Base-by-base conservation (phyloP, 2,113 vertebrate genomes). In the Trochalopteron elliotii region DNA sequence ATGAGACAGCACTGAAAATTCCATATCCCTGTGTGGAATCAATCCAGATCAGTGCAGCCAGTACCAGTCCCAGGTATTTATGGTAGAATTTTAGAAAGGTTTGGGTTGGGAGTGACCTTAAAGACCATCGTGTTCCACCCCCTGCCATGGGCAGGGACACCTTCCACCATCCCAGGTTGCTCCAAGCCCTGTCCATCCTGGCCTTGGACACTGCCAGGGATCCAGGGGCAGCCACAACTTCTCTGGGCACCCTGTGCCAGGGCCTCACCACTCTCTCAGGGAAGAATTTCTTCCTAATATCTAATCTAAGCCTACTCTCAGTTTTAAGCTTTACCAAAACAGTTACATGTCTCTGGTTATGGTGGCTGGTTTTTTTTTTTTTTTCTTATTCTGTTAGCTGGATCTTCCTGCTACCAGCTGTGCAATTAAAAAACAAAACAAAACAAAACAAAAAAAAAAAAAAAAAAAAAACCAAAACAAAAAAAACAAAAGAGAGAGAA, bases 101-200 rank as follows among this genome's bases (percentile, higher is more conserved):
- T 60, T n/a, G 16, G 21, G 16, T 47, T 53, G 70, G 53, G 20
- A 53, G 8, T 0, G 5, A 27, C 70, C 45, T 55, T 40, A 7
- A 60, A 68, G 5, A 17, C 6, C 28, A 40, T 68, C 1, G 0
- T 5, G 13, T 82, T n/a, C 27, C 39, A 15, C 23, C 6, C 15
- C 24, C 12, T 67, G 23, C 10, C 28, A 12, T 5, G 45, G 19
- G 19, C 69, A 68, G n/a, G 52, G n/a, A 30, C 69, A 52, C 9
- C 14, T 53, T 7, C 40, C 39, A 35, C 30, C 18, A 0, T 10
- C 47, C 61, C 53, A 75, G 53, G 13, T 0, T 11, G 53, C 13
- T 68, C 47, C 30, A 21, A 60, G 7, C 11, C 22, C 22, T 0
- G 0, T 68, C 37, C 72, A 53, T 0, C 15, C 45, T 60, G 33